Percentiles rank a stretch among this genome's conserved stretches.
Evolutionary conservation across 2,888 invertebrate species (phyloP).

Genomic region (Agrotis exclamationis): DNA sequence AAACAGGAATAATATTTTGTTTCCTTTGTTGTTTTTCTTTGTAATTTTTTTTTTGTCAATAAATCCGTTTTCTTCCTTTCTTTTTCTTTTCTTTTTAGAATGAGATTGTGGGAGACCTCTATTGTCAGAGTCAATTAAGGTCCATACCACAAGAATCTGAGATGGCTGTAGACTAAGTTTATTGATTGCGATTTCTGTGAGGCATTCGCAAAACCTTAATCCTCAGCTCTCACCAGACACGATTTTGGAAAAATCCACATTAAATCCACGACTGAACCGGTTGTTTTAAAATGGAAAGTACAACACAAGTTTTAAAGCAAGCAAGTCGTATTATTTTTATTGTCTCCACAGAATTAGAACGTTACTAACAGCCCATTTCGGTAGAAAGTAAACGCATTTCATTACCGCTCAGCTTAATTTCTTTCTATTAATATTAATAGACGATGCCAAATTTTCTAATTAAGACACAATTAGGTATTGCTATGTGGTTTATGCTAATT

Average conservation of each 20-base stretch:
- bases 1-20: too few species aligned
- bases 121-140: too few species aligned
- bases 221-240: constrained; percentile 7
- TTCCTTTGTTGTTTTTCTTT: too few species aligned
- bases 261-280: constrained; percentile 32
- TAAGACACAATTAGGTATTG: constrained; percentile 61
- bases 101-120: too few species aligned
- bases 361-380: constrained; percentile 78
- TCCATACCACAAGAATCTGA: too few species aligned
- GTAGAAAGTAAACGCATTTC: constrained; percentile 78
- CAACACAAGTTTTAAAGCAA: constrained; percentile 57
- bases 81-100: too few species aligned
- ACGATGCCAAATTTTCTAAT: constrained; percentile 68
- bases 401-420: constrained; percentile 67
- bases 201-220: neutral
- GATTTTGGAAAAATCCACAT: constrained; percentile 24
- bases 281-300: constrained; percentile 73
- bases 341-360: constrained; percentile 79
- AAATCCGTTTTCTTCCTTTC: too few species aligned
- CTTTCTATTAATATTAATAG: constrained; percentile 73
- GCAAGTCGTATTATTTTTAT: constrained; percentile 72
- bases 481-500: constrained; percentile 50
- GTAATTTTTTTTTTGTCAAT: too few species aligned
- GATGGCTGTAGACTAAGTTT: too few species aligned
- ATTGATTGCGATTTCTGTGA: too few species aligned